Base-by-base conservation (phyloP, 2,113 vertebrate genomes). In the Acrocephalus kingi region DNA sequence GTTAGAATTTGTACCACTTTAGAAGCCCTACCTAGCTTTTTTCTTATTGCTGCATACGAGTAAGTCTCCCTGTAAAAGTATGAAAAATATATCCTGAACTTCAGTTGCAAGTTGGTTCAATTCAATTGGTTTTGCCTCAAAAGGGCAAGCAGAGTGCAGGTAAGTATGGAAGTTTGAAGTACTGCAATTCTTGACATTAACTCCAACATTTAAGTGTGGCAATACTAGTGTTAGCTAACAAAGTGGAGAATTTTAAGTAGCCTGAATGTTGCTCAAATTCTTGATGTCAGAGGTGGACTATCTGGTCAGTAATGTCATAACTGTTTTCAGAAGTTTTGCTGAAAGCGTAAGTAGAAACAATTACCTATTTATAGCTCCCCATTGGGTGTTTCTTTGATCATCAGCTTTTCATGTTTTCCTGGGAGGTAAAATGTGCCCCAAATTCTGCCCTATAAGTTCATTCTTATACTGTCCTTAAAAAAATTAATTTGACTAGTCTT, bases 361-460 rank as follows among this genome's bases (percentile, higher is more conserved):
- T 91, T 69, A 84, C 37, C 45, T 81, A 84, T 92, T 64, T 69
- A 30, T 68, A 24, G 20, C 24, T 45, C 25, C 94, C 69, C 67
- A 14, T 25, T 80, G 59, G 5, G 58, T 69, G 20, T 68, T 81
- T 31, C 54, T 91, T 95, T 96, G 83, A 89, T 94, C 78, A 89
- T 93, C 56, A 95, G 55, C 33, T 95, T 88, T 96, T 95, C 43
- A n/a, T 89, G 52, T 94, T 96, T 85, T 84, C 23, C 72, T 92
- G 56, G 35, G 66, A 79, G 77, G 43, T 84, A 93, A 91, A 94
- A 94, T 91, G 19, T 63, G 25, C 52, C 31, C 90, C n/a, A 59
- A 33, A 73, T 90, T 88, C 85, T 88, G 55, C 28, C 35, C 74
- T 75, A 0, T 78, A 91, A 80, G 15, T 59, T 97, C 71, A 86